Conservation (phyloP, 2,888 invertebrate genomes). For the Hypomecis punctinalis region DNA sequence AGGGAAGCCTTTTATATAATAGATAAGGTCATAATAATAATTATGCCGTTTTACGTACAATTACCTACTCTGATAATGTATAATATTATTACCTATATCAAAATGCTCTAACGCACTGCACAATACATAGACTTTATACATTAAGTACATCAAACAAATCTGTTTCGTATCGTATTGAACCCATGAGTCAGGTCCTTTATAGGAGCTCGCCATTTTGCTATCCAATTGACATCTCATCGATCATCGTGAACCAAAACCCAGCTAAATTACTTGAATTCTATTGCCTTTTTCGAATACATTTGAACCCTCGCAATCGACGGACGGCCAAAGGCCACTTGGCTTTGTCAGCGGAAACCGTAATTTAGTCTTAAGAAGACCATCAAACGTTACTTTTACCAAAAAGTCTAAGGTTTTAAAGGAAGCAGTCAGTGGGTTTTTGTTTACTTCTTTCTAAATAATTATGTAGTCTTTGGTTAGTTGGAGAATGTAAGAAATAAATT, state of each 20-base stretch:
- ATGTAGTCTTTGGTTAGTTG: too few relatives aligned
- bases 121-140: too few relatives aligned
- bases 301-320: conserved; percentile 22
- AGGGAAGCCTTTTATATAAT: too few relatives aligned
- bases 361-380: conserved; percentile 2
- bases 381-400: neutral
- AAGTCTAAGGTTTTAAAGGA: neutral
- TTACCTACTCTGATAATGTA: too few relatives aligned
- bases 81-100: too few relatives aligned
- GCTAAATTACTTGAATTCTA: conserved; percentile 34
- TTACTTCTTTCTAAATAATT: too few relatives aligned
- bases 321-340: conserved; percentile 17
- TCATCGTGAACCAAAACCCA: conserved; percentile 36
- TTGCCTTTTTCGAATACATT: conserved; percentile 30
- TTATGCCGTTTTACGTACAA: too few relatives aligned
- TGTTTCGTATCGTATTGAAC: neutral
- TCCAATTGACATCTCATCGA: conserved; percentile 42
- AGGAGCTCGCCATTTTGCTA: conserved; percentile 34
- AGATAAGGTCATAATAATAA: too few relatives aligned
- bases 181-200: conserved; percentile 7
- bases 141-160: neutral
- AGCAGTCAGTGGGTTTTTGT: too few relatives aligned
- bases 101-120: too few relatives aligned
- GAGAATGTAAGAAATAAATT: too few relatives aligned
- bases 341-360: conserved; percentile 22